Percentiles rank a stretch among this genome's conserved stretches.
Evolutionary conservation across 2,113 vertebrate genomes (phyloP).

Genomic region (Lanius ludovicianus): DNA sequence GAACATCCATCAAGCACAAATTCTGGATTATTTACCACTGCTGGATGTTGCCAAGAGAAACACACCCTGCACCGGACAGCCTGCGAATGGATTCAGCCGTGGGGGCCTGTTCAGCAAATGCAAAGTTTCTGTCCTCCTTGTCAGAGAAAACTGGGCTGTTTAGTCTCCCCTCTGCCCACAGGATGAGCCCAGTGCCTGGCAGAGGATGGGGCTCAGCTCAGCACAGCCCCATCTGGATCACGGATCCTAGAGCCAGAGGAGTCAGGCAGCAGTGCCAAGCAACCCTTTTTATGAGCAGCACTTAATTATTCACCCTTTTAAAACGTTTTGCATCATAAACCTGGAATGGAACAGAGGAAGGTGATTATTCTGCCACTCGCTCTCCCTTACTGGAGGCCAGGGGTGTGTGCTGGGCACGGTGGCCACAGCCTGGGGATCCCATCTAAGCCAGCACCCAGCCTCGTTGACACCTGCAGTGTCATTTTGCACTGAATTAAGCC

Average conservation of each 20-base stretch:
- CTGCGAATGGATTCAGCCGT: neutral
- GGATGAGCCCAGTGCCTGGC: fast-evolving
- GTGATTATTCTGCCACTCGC: neutral
- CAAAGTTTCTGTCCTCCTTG: neutral
- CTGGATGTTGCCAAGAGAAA: constrained; percentile 13
- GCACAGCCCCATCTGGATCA: neutral
- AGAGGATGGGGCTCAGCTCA: neutral
- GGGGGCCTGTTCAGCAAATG: neutral
- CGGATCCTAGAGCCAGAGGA: neutral
- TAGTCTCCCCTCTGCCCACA: fast-evolving
- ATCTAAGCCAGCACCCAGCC: neutral
- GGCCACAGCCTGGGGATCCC: neutral
- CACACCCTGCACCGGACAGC: neutral
- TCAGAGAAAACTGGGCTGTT: neutral
- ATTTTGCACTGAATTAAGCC: neutral
- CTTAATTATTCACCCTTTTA: constrained; percentile 41
- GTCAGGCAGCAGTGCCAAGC: neutral
- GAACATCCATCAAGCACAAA: constrained; percentile 31
- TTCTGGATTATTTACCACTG: constrained; percentile 33
- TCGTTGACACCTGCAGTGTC: neutral
- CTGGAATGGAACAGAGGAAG: neutral
- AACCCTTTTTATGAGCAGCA: neutral
- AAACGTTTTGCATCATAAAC: constrained; percentile 49
- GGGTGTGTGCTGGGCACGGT: fast-evolving
- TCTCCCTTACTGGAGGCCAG: neutral